phyloP scores from a whole-genome alignment of 2,797 vertebrate species.

The Micrastur ruficollis region DNA sequence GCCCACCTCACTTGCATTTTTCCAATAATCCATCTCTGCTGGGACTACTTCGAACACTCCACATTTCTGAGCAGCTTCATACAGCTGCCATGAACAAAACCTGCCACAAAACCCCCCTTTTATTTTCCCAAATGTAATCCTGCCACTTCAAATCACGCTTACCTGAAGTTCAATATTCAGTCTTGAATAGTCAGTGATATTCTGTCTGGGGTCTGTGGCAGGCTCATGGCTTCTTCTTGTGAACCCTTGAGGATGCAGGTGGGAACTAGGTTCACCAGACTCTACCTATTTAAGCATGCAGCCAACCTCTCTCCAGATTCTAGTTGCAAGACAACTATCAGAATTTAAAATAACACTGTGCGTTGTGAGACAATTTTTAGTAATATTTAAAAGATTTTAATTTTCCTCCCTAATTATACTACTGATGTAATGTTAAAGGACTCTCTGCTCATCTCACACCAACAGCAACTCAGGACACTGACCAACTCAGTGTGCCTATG shows the following conservation, averaged over 20 bases:
- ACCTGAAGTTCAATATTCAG: conserved; percentile 13
- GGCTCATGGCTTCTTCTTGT: neutral
- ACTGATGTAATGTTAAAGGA: neutral
- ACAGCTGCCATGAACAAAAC: neutral
- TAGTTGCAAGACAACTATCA: neutral
- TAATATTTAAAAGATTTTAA: neutral
- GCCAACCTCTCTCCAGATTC: neutral
- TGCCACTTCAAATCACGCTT: conserved; percentile 13
- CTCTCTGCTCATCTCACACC: neutral
- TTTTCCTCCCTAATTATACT: neutral
- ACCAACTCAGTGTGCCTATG: rapidly evolving
- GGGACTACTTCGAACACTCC: conserved; percentile 48
- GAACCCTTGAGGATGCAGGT: neutral
- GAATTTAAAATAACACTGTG: neutral
- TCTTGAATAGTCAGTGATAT: neutral
- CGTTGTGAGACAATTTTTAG: neutral
- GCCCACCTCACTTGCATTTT: conserved; percentile 54
- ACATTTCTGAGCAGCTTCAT: conserved; percentile 37
- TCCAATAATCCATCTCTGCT: conserved; percentile 51
- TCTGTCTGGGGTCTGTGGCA: neutral
- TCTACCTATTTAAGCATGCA: neutral
- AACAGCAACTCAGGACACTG: neutral
- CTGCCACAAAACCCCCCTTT: neutral
- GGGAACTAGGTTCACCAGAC: neutral
- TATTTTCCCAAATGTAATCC: neutral